phyloP scores from a whole-genome alignment of 2,113 vertebrate species.

The Rhinolophus ferrumequinum region DNA sequence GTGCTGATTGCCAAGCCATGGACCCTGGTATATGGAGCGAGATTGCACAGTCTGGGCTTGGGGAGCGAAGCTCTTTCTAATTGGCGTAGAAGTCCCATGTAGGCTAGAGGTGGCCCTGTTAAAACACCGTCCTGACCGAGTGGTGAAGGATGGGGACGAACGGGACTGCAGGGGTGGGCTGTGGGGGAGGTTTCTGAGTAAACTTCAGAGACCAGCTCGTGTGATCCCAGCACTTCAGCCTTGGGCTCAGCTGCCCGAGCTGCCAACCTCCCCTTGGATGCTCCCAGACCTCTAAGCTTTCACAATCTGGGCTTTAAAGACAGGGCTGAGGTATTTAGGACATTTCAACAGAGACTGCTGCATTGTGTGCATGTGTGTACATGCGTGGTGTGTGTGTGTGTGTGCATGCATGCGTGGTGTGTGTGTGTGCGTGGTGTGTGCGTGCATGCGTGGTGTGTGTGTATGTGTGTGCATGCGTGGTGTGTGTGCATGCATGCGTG shows the following conservation, averaged over 20 bases:
- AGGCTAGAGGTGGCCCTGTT: background rate
- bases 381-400: background rate
- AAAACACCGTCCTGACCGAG: background rate
- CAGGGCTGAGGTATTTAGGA: background rate
- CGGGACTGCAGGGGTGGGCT: too few species aligned
- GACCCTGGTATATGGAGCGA: background rate
- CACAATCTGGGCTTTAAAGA: background rate
- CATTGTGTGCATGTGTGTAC: background rate
- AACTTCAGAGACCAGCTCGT: background rate
- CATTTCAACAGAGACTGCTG: background rate
- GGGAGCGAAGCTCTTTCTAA: background rate
- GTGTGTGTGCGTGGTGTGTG: background rate
- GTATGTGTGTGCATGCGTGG: background rate
- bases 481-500: background rate
- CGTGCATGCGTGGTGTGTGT: too few species aligned
- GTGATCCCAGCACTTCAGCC: background rate
- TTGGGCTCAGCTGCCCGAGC: background rate
- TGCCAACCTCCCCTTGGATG: background rate
- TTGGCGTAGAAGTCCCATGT: background rate
- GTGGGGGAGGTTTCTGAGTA: background rate
- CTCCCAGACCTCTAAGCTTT: background rate
- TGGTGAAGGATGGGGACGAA: background rate
- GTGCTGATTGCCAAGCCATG: background rate
- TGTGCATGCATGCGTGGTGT: background rate
- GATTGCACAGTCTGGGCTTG: accelerated